Conservation (phyloP, 2,797 vertebrate genomes). For the Tadarida brasiliensis region DNA sequence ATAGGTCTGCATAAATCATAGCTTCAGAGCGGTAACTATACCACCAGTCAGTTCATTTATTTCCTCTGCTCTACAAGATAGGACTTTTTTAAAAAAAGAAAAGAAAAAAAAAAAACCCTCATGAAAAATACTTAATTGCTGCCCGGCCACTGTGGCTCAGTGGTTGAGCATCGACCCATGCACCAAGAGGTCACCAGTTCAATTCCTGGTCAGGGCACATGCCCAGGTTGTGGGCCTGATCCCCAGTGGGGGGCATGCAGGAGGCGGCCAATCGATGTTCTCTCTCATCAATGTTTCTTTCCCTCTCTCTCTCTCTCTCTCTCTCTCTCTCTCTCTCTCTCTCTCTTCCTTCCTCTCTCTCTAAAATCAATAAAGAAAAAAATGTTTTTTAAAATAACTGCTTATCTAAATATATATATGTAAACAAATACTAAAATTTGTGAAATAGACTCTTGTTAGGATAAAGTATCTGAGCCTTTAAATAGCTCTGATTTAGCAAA, state of each 20-base stretch:
- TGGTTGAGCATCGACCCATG: too few species aligned
- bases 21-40: not conserved
- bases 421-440: not conserved
- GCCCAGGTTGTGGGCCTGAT: too few species aligned
- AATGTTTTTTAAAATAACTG: not conserved
- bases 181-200: too few species aligned
- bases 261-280: too few species aligned
- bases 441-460: slow-evolving; percentile 4
- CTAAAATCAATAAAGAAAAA: too few species aligned
- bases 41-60: not conserved
- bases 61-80: slow-evolving; percentile 26
- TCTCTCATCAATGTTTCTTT: too few species aligned
- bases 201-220: too few species aligned
- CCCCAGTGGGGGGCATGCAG: too few species aligned
- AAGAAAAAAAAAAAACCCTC: not conserved
- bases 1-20: not conserved
- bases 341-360: too few species aligned
- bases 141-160: too few species aligned
- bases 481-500: slow-evolving; percentile 26
- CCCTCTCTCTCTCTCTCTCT: too few species aligned
- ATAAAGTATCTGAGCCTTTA: slow-evolving; percentile 15
- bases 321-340: too few species aligned
- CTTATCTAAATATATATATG: not conserved
- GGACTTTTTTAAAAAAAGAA: not conserved
- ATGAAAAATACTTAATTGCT: not conserved